A percentile compares a stretch with the other conserved stretches of the same genome.
These are phyloP conservation scores for Choristoneura rosaceana DNA, from an alignment of 2,888 invertebrate genomes.

Conservation along the genomic window DNA sequence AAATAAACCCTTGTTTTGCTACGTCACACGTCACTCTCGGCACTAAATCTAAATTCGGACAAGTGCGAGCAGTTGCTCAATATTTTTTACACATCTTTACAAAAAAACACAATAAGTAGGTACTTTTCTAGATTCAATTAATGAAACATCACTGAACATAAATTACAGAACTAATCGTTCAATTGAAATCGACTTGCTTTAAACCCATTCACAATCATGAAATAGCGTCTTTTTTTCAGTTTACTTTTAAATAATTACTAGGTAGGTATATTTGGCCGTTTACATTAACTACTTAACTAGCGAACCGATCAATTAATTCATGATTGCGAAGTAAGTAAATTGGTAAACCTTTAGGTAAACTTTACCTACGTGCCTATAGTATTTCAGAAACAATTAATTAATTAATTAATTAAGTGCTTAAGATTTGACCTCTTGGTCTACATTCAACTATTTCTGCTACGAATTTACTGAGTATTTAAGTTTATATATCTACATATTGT, in stretches of 20 bases:
- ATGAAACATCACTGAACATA: background rate
- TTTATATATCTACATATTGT: too few relatives aligned
- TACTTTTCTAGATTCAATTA: background rate
- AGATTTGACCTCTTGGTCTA: too few relatives aligned
- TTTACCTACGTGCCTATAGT: too few relatives aligned
- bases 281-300: background rate
- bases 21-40: constrained; percentile 3
- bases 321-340: too few relatives aligned
- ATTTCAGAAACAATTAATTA: too few relatives aligned
- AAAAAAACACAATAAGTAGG: too few relatives aligned
- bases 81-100: background rate
- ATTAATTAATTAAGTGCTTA: too few relatives aligned
- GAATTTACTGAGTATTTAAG: background rate
- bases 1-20: constrained; percentile 15
- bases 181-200: background rate
- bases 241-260: background rate
- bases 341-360: too few relatives aligned
- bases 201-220: background rate
- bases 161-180: background rate
- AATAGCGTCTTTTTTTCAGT: background rate
- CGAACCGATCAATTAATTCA: too few relatives aligned
- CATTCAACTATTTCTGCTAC: too few relatives aligned
- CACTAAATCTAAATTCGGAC: background rate
- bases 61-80: constrained; percentile 2
- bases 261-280: background rate